Base-by-base conservation (phyloP, 2,113 vertebrate species). In the Hemiscyllium ocellatum region DNA sequence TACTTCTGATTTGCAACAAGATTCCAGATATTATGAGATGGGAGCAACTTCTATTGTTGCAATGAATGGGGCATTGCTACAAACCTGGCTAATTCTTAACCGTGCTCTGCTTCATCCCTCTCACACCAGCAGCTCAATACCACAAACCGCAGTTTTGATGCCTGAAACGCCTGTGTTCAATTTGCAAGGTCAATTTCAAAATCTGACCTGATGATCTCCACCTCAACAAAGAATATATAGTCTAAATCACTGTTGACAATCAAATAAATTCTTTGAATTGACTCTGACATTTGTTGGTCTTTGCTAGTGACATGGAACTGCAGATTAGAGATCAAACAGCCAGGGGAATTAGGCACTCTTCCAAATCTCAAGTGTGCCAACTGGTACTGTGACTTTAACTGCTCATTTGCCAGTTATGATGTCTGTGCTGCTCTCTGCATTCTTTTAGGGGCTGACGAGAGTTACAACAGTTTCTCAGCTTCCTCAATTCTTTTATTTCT, bases 291-390 rank as follows among this genome's bases (percentile, higher is more conserved):
- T 97, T 97, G 96, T 97, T 97, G 97, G 96, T 96, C 96, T 96
- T 95, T 96, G 97, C 96, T 87, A 24, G 96, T 97, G 97, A 98
- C 97, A 97, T 93, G 96, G 97, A 98, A 97, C 97, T 33, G 56
- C 42, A 96, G 96, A 87, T 97, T 97, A 97, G 97, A 97, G 96
- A 96, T 96, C 96, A 97, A 94, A 97, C 96, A 98, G 97, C 98
- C 0, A 0, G 98, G 98, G 98, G 98, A 98, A 98, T 98, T 96
- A 98, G 98, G 98, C 97, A 97, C 97, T 97, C 96, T 97, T 97
- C 96, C 96, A 97, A 96, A 97, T 97, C 97, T 97, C 95, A 96
- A 96, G 96, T 96, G 96, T 97, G 96, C 96, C 96, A 96, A 96
- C n/a, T 94, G 65, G 56, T 42, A 94, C 12, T 33, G 87, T 61